phyloP scores from a whole-genome alignment of 2,113 vertebrate genomes.

The Halcyon senegalensis region DNA sequence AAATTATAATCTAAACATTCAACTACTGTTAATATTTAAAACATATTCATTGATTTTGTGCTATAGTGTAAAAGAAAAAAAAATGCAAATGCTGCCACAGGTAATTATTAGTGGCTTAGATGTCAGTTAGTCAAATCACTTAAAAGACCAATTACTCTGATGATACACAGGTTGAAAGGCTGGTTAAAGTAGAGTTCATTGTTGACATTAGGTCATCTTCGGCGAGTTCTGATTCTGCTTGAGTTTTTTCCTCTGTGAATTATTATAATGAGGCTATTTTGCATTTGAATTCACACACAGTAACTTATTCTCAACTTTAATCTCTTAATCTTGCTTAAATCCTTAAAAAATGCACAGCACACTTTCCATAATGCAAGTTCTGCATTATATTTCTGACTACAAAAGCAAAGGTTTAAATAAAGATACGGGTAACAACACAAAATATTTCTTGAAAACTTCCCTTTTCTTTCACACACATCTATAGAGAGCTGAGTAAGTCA shows the following conservation, averaged over 20 bases:
- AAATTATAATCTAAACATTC: slow-evolving; percentile 76
- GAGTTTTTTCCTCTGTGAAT: slow-evolving; percentile 17
- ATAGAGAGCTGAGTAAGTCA: not conserved
- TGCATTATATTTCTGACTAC: not conserved
- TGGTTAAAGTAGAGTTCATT: slow-evolving; percentile 81
- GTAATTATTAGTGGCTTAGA: slow-evolving; percentile 80
- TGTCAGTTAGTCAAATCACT: slow-evolving; percentile 86
- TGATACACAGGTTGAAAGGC: slow-evolving; percentile 83
- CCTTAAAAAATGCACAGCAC: not conserved
- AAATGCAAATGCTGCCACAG: slow-evolving; percentile 78
- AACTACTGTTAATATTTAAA: slow-evolving; percentile 71
- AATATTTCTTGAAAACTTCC: not conserved
- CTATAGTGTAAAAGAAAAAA: slow-evolving; percentile 64
- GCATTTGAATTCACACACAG: slow-evolving; percentile 54
- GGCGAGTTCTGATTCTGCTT: slow-evolving; percentile 36
- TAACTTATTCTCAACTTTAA: slow-evolving; percentile 19
- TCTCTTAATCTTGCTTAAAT: not conserved
- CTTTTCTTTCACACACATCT: not conserved
- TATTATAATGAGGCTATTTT: slow-evolving; percentile 79
- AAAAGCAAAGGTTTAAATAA: not conserved
- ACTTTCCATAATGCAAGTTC: not conserved
- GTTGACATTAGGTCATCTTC: slow-evolving; percentile 66
- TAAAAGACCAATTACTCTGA: slow-evolving; percentile 88
- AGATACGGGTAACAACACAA: not conserved
- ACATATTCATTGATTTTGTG: slow-evolving; percentile 63